Evolutionary conservation across 2,797 vertebrate species (phyloP).

Genomic region (Galagoides demidoff): DNA sequence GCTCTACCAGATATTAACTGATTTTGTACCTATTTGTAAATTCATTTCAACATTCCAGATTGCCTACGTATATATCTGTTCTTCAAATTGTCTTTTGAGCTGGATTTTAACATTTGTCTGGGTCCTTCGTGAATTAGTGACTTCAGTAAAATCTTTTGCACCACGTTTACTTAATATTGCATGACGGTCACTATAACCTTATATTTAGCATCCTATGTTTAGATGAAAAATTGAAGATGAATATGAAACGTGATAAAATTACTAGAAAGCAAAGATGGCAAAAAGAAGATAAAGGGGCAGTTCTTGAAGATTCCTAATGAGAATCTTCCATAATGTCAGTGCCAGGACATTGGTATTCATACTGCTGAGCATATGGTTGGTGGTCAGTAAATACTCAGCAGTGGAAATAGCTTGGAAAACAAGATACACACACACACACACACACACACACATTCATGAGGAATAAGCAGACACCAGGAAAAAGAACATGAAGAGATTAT

Average conservation of each 20-base stretch:
- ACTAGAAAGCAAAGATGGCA: background rate
- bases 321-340: background rate
- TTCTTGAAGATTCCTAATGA: background rate
- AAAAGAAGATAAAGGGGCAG: background rate
- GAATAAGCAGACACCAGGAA: background rate
- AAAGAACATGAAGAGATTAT: conserved; percentile 31
- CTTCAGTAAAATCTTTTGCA: background rate
- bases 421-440: background rate
- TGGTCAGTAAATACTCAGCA: background rate
- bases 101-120: background rate
- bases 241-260: background rate
- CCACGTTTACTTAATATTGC: background rate
- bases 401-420: background rate
- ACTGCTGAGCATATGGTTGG: background rate
- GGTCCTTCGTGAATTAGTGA: background rate
- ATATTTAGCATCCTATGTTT: background rate
- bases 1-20: background rate
- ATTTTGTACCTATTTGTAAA: background rate
- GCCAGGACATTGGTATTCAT: background rate
- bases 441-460: background rate
- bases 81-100: conserved; percentile 21
- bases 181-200: background rate
- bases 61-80: background rate
- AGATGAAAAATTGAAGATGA: conserved; percentile 4
- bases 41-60: background rate